Percentiles rank a stretch among this genome's conserved stretches.
These are phyloP conservation scores for Pinctada fucata DNA, from an alignment of 2,888 invertebrate species.

Conservation along the genomic window DNA sequence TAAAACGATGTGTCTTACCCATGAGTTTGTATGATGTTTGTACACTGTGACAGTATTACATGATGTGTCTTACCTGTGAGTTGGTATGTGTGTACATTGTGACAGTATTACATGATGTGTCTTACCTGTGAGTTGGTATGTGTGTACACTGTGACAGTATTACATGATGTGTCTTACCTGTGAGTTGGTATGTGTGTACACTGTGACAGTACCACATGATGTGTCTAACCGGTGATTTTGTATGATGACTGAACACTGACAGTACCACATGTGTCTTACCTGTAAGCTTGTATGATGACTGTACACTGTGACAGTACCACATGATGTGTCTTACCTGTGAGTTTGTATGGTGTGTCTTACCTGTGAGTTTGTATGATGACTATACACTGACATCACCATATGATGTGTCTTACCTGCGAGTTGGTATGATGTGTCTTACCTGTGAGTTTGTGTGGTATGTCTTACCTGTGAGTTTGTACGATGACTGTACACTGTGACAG, in stretches of 20 bases:
- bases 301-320: too few relatives aligned
- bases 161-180: constrained; percentile 53
- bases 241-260: too few relatives aligned
- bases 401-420: constrained; percentile 71
- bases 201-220: too few relatives aligned
- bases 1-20: too few relatives aligned
- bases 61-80: constrained; percentile 67
- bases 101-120: constrained; percentile 80
- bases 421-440: constrained; percentile 21
- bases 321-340: constrained; percentile 5
- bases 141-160: too few relatives aligned
- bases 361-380: constrained; percentile 64
- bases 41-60: too few relatives aligned
- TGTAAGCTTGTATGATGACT: constrained; percentile 46
- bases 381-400: constrained; percentile 83
- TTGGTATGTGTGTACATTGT: constrained; percentile 78
- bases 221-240: constrained; percentile 46
- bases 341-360: constrained; percentile 42
- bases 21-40: too few relatives aligned
- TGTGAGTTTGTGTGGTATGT: too few relatives aligned
- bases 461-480: constrained; percentile 60
- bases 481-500: too few relatives aligned
- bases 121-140: too few relatives aligned
- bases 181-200: constrained; percentile 11
- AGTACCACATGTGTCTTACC: constrained; percentile 46